Conservation (phyloP, 2,888 invertebrate species). For the Orchesellides sinensis region DNA sequence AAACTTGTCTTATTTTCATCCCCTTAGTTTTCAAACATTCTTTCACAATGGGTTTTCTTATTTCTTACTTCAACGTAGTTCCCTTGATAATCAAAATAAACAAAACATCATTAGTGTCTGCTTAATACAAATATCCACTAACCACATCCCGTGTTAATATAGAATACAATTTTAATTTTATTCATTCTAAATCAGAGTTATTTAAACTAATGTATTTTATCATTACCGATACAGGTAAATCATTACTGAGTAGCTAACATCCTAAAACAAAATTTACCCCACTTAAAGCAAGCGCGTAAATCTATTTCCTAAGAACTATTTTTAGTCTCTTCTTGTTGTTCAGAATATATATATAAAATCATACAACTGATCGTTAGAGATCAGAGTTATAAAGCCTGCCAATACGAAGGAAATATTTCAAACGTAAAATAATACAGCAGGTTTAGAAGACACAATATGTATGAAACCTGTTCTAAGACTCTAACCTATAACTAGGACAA, state of each 20-base stretch:
- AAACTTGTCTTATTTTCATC: constrained; percentile 50
- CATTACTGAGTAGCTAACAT: constrained; percentile 12
- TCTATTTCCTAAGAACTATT: constrained; percentile 13
- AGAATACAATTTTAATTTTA: constrained; percentile 40
- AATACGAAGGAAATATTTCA: neutral
- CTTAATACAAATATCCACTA: neutral
- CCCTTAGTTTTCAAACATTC: constrained; percentile 52
- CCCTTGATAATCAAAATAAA: constrained; percentile 71
- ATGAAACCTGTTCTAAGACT: neutral
- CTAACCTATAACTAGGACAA: neutral
- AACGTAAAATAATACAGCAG: neutral
- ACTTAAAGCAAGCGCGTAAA: constrained; percentile 54
- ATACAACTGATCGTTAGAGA: neutral
- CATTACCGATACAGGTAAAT: constrained; percentile 6
- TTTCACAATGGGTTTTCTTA: constrained; percentile 58
- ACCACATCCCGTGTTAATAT: constrained; percentile 10
- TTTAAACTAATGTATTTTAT: neutral
- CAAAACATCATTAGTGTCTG: constrained; percentile 64
- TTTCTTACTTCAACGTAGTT: constrained; percentile 70
- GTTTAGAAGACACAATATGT: constrained; percentile 7
- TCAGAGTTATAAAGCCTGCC: neutral
- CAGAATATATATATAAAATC: constrained; percentile 16
- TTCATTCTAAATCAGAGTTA: neutral
- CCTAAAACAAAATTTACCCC: constrained; percentile 26
- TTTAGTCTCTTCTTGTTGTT: constrained; percentile 23